phyloP scores from a whole-genome alignment of 2,888 invertebrate genomes.

The Eristalis tenax region DNA sequence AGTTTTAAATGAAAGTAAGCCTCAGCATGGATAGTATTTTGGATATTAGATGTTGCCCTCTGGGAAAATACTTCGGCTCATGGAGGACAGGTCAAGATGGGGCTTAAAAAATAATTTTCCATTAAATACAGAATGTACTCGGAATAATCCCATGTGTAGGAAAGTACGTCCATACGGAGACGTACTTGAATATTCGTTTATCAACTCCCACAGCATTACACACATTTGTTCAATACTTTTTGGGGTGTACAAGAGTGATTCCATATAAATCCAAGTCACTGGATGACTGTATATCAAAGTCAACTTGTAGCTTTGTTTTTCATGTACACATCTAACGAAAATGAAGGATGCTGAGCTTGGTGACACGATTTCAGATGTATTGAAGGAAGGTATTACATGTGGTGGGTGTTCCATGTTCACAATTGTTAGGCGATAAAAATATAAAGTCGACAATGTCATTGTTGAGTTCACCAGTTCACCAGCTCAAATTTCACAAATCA shows the following conservation, averaged over 20 bases:
- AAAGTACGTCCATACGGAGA: neutral
- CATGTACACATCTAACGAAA: neutral
- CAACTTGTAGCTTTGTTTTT: neutral
- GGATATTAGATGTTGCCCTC: neutral
- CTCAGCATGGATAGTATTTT: neutral
- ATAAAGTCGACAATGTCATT: neutral
- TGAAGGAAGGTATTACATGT: neutral
- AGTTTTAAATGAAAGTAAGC: conserved; percentile 49
- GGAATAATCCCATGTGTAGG: neutral
- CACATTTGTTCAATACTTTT: too few relatives aligned
- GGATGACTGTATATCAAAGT: neutral
- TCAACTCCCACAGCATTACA: neutral
- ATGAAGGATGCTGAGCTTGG: neutral
- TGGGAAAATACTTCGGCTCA: neutral
- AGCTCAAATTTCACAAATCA: neutral
- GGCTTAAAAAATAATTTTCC: neutral
- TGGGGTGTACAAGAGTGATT: too few relatives aligned
- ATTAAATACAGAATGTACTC: neutral
- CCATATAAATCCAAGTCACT: neutral
- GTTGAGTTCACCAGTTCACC: neutral
- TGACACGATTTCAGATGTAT: neutral
- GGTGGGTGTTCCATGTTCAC: neutral
- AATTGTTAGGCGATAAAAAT: neutral
- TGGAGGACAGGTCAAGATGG: neutral
- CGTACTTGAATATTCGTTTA: neutral